Evolutionary conservation across 2,888 invertebrate species (phyloP).

Genomic region (Colletes collaris): DNA sequence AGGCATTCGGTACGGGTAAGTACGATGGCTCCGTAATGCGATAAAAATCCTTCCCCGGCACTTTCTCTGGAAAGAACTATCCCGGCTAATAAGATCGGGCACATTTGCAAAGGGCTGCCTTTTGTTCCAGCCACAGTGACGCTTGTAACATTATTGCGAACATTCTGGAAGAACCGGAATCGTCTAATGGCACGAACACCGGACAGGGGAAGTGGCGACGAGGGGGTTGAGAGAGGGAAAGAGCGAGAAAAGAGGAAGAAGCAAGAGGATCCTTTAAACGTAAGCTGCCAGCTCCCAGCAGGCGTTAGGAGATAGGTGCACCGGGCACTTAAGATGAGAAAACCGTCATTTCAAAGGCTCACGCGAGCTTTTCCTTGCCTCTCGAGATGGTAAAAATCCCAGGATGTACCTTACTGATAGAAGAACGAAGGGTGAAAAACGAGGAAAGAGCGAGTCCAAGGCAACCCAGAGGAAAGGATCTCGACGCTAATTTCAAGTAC

Average conservation of each 20-base stretch:
- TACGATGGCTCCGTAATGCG: slow-evolving; percentile 49
- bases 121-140: slow-evolving; percentile 59
- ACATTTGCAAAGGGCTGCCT: slow-evolving; percentile 62
- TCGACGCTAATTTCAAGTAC: background rate
- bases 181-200: slow-evolving; percentile 58
- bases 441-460: background rate
- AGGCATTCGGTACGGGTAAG: slow-evolving; percentile 22
- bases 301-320: slow-evolving; percentile 53
- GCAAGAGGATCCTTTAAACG: slow-evolving; percentile 43
- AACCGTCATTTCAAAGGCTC: slow-evolving; percentile 63
- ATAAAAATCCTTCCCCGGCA: slow-evolving; percentile 62
- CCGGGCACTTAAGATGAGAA: slow-evolving; percentile 64
- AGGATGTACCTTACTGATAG: slow-evolving; percentile 43
- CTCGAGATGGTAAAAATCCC: slow-evolving; percentile 51
- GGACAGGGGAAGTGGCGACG: background rate
- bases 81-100: slow-evolving; percentile 66
- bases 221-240: background rate
- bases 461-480: slow-evolving; percentile 33
- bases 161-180: slow-evolving; percentile 57
- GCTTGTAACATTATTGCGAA: slow-evolving; percentile 60
- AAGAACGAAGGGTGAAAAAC: slow-evolving; percentile 1
- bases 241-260: background rate
- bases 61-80: slow-evolving; percentile 45
- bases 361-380: slow-evolving; percentile 42
- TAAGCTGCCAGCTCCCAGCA: slow-evolving; percentile 35